These are phyloP conservation scores for Leptodactylus fuscus DNA, from an alignment of 2,113 vertebrate genomes.

Conservation along the genomic window DNA sequence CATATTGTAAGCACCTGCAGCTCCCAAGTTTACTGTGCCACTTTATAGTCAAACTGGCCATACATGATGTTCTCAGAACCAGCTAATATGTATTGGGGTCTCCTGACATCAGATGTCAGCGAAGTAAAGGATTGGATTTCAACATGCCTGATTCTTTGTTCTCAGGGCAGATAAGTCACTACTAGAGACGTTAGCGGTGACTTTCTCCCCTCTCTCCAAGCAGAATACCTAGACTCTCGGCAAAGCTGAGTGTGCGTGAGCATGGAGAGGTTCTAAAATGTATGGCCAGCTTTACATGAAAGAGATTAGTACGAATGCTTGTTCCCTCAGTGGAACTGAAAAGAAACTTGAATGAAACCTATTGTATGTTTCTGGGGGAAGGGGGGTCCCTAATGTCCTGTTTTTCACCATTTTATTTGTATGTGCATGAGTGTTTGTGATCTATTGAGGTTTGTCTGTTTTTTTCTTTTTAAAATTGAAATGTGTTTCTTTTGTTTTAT, in stretches of 20 bases:
- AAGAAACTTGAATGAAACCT: slow-evolving; percentile 17
- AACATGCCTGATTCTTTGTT: too few species aligned
- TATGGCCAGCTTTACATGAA: neutral
- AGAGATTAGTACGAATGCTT: slow-evolving; percentile 18
- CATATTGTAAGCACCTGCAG: slow-evolving; percentile 23
- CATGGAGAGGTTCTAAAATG: too few species aligned
- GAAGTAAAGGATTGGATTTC: too few species aligned
- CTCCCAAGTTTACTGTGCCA: slow-evolving; percentile 11
- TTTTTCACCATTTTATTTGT: neutral
- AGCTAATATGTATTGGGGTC: too few species aligned
- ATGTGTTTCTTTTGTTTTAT: slow-evolving; percentile 34
- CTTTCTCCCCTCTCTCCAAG: too few species aligned
- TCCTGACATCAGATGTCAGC: too few species aligned
- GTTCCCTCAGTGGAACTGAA: neutral
- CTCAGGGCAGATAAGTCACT: too few species aligned
- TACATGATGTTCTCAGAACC: too few species aligned
- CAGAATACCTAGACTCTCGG: too few species aligned
- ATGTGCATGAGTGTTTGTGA: slow-evolving; percentile 43
- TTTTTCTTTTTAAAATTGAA: slow-evolving; percentile 11
- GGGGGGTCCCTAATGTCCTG: neutral
- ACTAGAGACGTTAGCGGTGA: too few species aligned
- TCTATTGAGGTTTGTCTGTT: neutral
- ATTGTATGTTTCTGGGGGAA: neutral
- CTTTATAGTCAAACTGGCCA: slow-evolving; percentile 23
- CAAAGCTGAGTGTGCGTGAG: too few species aligned